These are phyloP conservation scores for Pygoscelis adeliae DNA, from an alignment of 2,113 vertebrate genomes.

Conservation along the genomic window DNA sequence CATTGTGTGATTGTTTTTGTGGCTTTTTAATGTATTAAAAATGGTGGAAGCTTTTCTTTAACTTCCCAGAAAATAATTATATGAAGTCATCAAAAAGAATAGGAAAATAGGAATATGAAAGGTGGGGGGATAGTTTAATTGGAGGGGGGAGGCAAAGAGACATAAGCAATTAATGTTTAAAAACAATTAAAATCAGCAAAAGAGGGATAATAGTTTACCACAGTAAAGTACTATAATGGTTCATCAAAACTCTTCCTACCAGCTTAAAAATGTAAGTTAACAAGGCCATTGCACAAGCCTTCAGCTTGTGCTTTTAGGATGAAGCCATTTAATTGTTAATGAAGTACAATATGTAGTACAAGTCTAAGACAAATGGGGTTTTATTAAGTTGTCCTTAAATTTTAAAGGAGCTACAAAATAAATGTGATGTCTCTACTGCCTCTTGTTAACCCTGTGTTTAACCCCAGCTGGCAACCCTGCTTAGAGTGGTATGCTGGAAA, in stretches of 20 bases:
- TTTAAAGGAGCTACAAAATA: slow-evolving; percentile 9
- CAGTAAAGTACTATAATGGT: not conserved
- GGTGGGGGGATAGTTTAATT: not conserved
- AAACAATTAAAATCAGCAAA: not conserved
- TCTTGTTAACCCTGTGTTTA: not conserved
- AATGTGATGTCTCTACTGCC: not conserved
- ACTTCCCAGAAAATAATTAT: too few relatives aligned
- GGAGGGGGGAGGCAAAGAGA: not conserved
- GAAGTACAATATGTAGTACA: not conserved
- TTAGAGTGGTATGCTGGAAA: not conserved
- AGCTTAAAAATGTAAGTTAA: slow-evolving; percentile 1
- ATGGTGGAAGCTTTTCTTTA: too few relatives aligned
- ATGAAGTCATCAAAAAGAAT: not conserved
- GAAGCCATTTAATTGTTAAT: slow-evolving; percentile 40
- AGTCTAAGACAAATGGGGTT: not conserved
- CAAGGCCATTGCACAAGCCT: not conserved
- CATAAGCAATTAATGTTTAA: not conserved
- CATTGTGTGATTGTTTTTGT: not conserved
- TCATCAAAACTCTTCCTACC: not conserved
- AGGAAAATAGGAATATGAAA: not conserved
- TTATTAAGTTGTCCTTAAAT: not conserved
- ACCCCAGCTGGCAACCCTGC: not conserved
- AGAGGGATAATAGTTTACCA: not conserved
- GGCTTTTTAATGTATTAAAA: not conserved
- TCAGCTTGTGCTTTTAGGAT: not conserved